These are phyloP conservation scores for Acanthisitta chloris DNA, from an alignment of 2,113 vertebrate species.

Conservation along the genomic window DNA sequence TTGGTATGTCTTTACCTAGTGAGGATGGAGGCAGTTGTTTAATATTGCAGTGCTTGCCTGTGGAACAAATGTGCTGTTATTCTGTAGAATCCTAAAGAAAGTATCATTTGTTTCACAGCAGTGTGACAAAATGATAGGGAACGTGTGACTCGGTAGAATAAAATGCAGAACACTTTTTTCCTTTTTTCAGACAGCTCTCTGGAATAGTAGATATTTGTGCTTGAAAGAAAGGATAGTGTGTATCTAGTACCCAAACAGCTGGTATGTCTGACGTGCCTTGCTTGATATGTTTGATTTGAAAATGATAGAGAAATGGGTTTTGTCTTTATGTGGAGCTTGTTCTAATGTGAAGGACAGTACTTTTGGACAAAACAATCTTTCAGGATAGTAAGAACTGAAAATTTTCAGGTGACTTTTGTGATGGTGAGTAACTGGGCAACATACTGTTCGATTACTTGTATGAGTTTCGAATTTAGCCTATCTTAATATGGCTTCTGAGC, in stretches of 20 bases:
- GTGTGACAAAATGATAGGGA: conserved; percentile 11
- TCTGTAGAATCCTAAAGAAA: conserved; percentile 45
- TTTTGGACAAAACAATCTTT: neutral
- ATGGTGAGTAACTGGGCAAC: neutral
- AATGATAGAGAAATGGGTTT: neutral
- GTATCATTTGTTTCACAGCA: conserved; percentile 41
- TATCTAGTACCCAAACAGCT: neutral
- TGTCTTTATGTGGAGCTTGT: neutral
- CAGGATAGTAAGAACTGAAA: neutral
- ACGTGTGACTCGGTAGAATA: conserved; percentile 27
- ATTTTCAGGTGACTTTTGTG: neutral
- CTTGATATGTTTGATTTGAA: neutral
- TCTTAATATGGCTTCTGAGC: neutral
- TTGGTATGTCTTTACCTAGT: neutral
- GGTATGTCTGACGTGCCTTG: neutral
- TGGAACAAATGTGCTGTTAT: conserved; percentile 12
- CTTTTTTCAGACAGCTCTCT: neutral
- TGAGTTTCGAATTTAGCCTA: neutral
- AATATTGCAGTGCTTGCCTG: neutral
- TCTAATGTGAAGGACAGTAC: neutral
- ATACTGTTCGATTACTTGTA: neutral
- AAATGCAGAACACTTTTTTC: neutral
- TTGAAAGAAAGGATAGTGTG: neutral
- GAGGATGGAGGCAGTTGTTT: neutral
- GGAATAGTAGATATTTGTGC: conserved; percentile 45